phyloP scores from a whole-genome alignment of 2,113 vertebrate genomes.

The Seriola dumerili region DNA sequence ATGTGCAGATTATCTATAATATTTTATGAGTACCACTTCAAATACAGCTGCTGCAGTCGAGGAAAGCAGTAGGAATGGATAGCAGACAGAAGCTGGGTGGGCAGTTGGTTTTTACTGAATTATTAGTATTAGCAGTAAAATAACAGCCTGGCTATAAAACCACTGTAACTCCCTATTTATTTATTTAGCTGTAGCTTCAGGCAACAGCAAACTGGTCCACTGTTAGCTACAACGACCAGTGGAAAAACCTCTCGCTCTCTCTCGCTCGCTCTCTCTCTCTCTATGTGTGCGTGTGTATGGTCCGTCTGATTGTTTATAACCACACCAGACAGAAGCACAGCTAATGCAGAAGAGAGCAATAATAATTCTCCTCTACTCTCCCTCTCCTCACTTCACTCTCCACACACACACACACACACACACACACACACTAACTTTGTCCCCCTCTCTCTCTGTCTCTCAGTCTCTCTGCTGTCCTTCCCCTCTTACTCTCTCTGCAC shows the following conservation, averaged over 20 bases:
- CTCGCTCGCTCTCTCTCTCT: too few relatives aligned
- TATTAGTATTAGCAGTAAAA: slow-evolving; percentile 64
- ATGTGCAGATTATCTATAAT: slow-evolving; percentile 22
- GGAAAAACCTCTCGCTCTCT: slow-evolving; percentile 15
- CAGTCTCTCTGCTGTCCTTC: slow-evolving; percentile 38
- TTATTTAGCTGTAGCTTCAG: slow-evolving; percentile 58
- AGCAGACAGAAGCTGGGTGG: slow-evolving; percentile 17
- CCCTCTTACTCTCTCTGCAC: slow-evolving; percentile 39
- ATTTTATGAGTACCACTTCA: slow-evolving; percentile 42
- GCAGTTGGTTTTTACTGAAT: slow-evolving; percentile 46
- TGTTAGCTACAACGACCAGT: slow-evolving; percentile 48
- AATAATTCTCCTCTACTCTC: slow-evolving; percentile 55
- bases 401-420: slow-evolving; percentile 15
- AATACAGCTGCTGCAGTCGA: slow-evolving; percentile 22
- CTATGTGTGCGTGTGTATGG: slow-evolving; percentile 12
- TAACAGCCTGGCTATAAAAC: slow-evolving; percentile 51
- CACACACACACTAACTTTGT: slow-evolving; percentile 32
- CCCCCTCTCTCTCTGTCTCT: slow-evolving; percentile 23
- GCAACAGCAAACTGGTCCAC: slow-evolving; percentile 47
- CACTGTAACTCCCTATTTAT: slow-evolving; percentile 45
- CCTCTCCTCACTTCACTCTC: slow-evolving; percentile 2
- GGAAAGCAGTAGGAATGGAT: slow-evolving; percentile 18
- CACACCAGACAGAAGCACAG: slow-evolving; percentile 48
- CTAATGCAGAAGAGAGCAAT: slow-evolving; percentile 52
- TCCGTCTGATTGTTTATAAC: slow-evolving; percentile 40